These are phyloP conservation scores for Theonella swinhoei DNA, from an alignment of 37 sponge, comb jelly and placozoan genomes.

Conservation along the genomic window DNA sequence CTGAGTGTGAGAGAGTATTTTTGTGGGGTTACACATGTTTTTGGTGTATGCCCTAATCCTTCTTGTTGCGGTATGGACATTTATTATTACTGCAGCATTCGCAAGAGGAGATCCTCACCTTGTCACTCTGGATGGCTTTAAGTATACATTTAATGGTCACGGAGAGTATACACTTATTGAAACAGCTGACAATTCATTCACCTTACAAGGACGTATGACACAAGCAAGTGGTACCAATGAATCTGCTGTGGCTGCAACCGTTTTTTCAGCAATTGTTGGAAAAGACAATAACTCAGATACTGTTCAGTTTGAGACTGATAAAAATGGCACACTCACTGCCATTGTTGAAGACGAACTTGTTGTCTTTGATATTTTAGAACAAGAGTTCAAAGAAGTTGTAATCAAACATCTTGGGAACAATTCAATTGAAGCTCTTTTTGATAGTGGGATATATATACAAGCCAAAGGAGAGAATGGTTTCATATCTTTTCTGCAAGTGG, in stretches of 20 bases:
- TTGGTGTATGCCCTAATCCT: no score
- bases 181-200: constrained; percentile 25
- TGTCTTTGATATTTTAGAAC: constrained; percentile 26
- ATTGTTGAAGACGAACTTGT: constrained; percentile 28
- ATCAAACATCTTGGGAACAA: constrained; percentile 28
- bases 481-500: constrained; percentile 26
- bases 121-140: constrained; percentile 55
- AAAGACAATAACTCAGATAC: constrained; percentile 56
- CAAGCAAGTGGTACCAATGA: neutral
- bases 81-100: neutral
- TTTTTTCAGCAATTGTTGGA: constrained; percentile 54
- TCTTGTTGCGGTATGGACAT: no score
- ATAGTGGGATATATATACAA: constrained; percentile 25
- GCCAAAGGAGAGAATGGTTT: constrained; percentile 35
- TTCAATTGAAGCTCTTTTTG: constrained; percentile 7
- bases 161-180: constrained; percentile 61
- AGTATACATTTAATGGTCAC: constrained; percentile 73
- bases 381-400: constrained; percentile 32
- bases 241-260: constrained; percentile 27
- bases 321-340: neutral
- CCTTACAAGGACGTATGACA: constrained; percentile 57
- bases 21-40: no score
- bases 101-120: constrained; percentile 65
- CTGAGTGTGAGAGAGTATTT: no score
- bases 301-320: constrained; percentile 54